Evolutionary conservation across 2,113 vertebrate species (phyloP), one percentile per base, ranked within the genome.

Genomic region (Girardinichthys multiradiatus): DNA sequence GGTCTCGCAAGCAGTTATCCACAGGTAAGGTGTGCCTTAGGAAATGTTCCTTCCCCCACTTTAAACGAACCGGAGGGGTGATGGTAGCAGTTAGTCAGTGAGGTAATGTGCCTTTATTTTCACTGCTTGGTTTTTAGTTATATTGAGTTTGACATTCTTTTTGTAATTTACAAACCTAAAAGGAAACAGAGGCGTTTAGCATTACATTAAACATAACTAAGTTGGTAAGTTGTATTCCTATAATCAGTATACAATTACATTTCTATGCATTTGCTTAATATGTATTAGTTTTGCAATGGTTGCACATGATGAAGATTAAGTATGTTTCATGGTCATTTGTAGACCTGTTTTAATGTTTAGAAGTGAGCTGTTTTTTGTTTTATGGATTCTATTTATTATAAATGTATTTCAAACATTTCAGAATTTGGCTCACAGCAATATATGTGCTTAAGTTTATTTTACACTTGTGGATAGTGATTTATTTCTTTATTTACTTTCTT

Each of bases 1-100:
- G 93, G 93, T 94, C 87, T 28, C 70, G 71, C 90, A 68, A 80
- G 92, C 82, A 80, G 54, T 73, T 84, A 62, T 51, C 61, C 30
- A 60, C 76, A 58, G 79, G 77, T 82, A 87, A 92, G 87, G 88
- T 78, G 87, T 90, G 91, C 48, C 82, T 54, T 27, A 58, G 2
- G 26, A 70, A n/a, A 39, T 0, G 30, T 6, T 48, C 28, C 17
- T 37, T 19, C 33, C 2, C 14, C 11, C 29, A 4, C 31, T 3
- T 14, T 60, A 24, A 12, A 1, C 57, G 33, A n/a, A 21, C 57
- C 30, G 10, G 0, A 2, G 10, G 39, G 15, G 2, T n/a, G 42
- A 26, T 8, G 17, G 10, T 31, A 28, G 28, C 29, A 24, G 26
- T 33, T 62, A 33, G 19, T 3, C 0, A 54, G 21, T n/a, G 48